These are phyloP conservation scores for Xiphias gladius DNA, from an alignment of 2,113 vertebrate genomes.

Conservation along the genomic window DNA sequence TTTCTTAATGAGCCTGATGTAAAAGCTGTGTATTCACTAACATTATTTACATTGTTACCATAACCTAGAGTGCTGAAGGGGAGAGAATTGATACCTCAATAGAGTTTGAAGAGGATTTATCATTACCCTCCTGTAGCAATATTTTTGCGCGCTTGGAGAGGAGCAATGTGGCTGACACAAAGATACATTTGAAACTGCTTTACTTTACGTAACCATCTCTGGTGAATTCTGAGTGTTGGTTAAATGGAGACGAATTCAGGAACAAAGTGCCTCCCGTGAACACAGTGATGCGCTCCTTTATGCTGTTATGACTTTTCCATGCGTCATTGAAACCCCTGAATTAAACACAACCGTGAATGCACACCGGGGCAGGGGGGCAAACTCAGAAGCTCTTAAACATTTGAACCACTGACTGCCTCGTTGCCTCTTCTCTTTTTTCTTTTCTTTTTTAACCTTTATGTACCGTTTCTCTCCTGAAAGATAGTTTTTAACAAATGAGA, in stretches of 20 bases:
- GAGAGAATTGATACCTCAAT: slow-evolving; percentile 66
- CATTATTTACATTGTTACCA: slow-evolving; percentile 68
- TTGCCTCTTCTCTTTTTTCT: neutral
- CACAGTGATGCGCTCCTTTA: slow-evolving; percentile 22
- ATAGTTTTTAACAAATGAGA: slow-evolving; percentile 22
- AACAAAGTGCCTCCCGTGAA: slow-evolving; percentile 19
- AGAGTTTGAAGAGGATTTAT: slow-evolving; percentile 57
- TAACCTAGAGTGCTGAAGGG: slow-evolving; percentile 50
- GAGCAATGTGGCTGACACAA: neutral
- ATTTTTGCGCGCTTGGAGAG: neutral
- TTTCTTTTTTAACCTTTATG: neutral
- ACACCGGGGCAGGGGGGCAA: neutral
- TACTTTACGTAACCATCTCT: slow-evolving; percentile 17
- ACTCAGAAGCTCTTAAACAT: slow-evolving; percentile 4
- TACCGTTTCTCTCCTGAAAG: slow-evolving; percentile 3
- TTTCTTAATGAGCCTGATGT: slow-evolving; percentile 60
- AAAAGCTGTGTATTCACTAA: slow-evolving; percentile 42
- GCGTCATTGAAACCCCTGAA: slow-evolving; percentile 38
- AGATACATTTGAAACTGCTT: slow-evolving; percentile 16
- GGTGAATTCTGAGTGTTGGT: slow-evolving; percentile 20
- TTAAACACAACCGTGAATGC: slow-evolving; percentile 22
- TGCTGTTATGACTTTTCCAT: neutral
- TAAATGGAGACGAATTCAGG: slow-evolving; percentile 12
- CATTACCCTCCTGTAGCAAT: slow-evolving; percentile 22
- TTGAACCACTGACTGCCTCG: neutral